Evolutionary conservation across 2,888 invertebrate genomes (phyloP), one percentile per base, ranked within the genome.

Genomic region (Torymus auratus): DNA sequence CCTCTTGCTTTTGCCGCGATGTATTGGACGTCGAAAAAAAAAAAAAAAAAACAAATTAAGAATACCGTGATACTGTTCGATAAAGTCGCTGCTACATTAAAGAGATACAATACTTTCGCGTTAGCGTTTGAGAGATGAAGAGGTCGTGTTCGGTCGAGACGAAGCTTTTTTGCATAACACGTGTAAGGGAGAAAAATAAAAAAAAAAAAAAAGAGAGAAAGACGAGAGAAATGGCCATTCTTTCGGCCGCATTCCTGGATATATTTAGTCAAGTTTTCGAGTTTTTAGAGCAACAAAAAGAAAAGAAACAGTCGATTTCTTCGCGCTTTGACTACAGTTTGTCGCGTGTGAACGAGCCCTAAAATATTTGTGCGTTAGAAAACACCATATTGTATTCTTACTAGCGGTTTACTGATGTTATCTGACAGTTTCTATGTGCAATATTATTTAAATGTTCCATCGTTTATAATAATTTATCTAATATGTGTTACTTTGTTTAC

Each of bases 341-440:
- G 55, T 71, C 68, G 61, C 78, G 68, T 82, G 53, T 72, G 71
- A 71, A 82, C 23, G 55, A 78, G 41, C 68, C 78, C 70, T 82
- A 79, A 76, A 73, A 82, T 82, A 82, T 82, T 79, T 71, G 68
- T 81, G 69, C 67, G 17, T 79, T 76, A 77, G 72, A 62, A 64
- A 79, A 82, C 65, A 79, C 69, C 79, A 76, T 28, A 20, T 56
- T 73, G 72, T 69, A 79, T 73, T 82, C 78, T 82, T 73, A 56
- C 61, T 10, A 41, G 65, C 83, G 84, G 84, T 85, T 86, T 85
- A 84, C 85, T 84, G 84, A 84, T 82, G 85, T 87, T 86, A 85
- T 84, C 86, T 85, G 86, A 82, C 82, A 83, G 65, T 73, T n/a
- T 67, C 52, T 74, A 56, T 5, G 28, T 64, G 50, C 7, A 41